These are phyloP conservation scores for Scyliorhinus canicula DNA, from an alignment of 2,797 vertebrate species.

Conservation along the genomic window DNA sequence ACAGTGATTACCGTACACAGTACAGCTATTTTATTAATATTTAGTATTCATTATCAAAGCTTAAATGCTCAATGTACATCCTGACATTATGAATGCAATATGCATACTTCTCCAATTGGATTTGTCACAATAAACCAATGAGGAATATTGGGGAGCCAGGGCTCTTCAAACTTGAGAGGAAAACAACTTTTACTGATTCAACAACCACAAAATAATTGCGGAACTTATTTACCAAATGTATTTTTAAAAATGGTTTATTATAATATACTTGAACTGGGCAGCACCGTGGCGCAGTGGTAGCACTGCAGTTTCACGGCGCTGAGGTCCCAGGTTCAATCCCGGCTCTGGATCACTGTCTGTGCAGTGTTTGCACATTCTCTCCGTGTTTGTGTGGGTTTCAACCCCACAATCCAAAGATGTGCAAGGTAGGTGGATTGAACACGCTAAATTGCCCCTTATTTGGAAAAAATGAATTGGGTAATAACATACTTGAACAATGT, in stretches of 20 bases:
- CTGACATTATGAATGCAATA: not conserved
- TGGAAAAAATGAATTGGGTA: too few relatives aligned
- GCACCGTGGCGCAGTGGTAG: too few relatives aligned
- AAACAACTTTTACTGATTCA: not conserved
- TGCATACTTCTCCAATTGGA: not conserved
- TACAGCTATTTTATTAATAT: not conserved
- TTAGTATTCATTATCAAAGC: not conserved
- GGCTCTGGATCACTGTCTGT: too few relatives aligned
- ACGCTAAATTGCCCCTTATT: too few relatives aligned
- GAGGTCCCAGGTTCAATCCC: too few relatives aligned
- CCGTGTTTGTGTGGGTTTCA: too few relatives aligned
- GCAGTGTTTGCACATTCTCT: too few relatives aligned
- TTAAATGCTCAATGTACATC: not conserved
- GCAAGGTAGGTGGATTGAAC: too few relatives aligned
- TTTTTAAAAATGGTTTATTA: not conserved
- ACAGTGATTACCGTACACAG: not conserved
- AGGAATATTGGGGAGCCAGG: not conserved
- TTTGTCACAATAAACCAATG: not conserved
- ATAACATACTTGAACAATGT: not conserved
- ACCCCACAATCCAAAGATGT: too few relatives aligned
- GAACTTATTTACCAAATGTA: not conserved
- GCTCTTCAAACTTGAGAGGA: not conserved
- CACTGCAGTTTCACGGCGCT: too few relatives aligned
- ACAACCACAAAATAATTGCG: not conserved
- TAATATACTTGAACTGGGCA: too few relatives aligned